phyloP scores from a whole-genome alignment of 2,888 invertebrate species.

The Baronia brevicornis region DNA sequence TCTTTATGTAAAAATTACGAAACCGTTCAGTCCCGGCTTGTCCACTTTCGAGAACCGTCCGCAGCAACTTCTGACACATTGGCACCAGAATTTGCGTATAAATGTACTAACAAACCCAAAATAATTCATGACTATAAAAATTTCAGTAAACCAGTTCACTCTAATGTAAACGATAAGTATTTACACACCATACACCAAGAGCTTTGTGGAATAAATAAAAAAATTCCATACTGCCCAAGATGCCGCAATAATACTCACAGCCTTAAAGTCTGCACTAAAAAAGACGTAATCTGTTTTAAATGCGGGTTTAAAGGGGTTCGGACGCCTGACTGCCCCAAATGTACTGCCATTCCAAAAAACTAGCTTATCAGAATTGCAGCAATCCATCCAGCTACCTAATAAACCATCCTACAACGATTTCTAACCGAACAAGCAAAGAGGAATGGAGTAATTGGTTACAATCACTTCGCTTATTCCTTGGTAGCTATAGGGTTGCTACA shows the following conservation, averaged over 20 bases:
- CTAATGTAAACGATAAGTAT: slow-evolving; percentile 1
- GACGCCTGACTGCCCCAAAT: slow-evolving; percentile 10
- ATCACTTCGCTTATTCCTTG: slow-evolving; percentile 13
- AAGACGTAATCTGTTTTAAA: slow-evolving; percentile 7
- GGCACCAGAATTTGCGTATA: slow-evolving; percentile 16
- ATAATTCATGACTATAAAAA: not conserved
- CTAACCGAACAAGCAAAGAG: not conserved
- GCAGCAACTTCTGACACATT: slow-evolving; percentile 7
- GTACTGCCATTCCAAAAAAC: slow-evolving; percentile 14
- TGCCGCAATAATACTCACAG: slow-evolving; percentile 5
- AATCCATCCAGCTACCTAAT: too few species aligned
- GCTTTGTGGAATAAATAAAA: not conserved
- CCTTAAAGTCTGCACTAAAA: not conserved
- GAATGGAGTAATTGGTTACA: slow-evolving; percentile 20
- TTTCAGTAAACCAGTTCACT: not conserved
- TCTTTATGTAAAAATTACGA: slow-evolving; percentile 16
- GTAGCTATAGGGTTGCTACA: slow-evolving; percentile 8
- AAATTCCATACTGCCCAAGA: not conserved
- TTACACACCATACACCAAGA: not conserved
- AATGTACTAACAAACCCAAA: not conserved
- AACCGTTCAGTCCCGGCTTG: slow-evolving; percentile 9
- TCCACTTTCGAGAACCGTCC: slow-evolving; percentile 13
- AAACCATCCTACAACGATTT: too few species aligned
- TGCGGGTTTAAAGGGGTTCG: slow-evolving; percentile 12
- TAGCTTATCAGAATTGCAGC: slow-evolving; percentile 6